Conservation (phyloP, 2,797 vertebrate species). For the Oreortyx pictus region DNA sequence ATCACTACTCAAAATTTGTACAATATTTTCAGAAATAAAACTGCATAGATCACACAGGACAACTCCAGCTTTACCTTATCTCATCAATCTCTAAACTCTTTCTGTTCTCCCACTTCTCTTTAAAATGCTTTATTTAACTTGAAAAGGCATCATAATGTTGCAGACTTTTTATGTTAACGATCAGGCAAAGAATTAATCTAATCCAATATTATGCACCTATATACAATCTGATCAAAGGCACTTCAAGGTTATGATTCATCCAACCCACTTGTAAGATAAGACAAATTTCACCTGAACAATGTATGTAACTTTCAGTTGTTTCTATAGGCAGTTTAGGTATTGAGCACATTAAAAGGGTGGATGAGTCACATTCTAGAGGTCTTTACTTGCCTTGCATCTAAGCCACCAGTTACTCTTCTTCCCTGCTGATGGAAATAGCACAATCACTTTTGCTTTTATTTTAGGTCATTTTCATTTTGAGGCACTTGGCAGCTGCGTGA, state of each 20-base stretch:
- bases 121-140: neutral
- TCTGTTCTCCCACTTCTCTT: neutral
- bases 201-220: neutral
- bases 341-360: neutral
- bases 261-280: neutral
- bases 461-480: constrained; percentile 51
- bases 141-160: neutral
- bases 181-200: neutral
- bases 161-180: neutral
- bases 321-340: neutral
- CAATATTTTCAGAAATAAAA: neutral
- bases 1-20: neutral
- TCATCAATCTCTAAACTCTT: neutral
- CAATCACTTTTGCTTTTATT: constrained; percentile 59
- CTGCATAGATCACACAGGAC: neutral
- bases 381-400: neutral
- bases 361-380: neutral
- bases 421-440: constrained; percentile 13
- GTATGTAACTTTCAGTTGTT: neutral
- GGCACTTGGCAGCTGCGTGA: constrained; percentile 38
- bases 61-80: neutral
- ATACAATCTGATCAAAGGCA: neutral
- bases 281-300: neutral
- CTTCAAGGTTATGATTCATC: neutral
- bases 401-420: neutral